Evolutionary conservation across 2,888 invertebrate genomes (phyloP).

Genomic region (Tinea semifulvella): DNA sequence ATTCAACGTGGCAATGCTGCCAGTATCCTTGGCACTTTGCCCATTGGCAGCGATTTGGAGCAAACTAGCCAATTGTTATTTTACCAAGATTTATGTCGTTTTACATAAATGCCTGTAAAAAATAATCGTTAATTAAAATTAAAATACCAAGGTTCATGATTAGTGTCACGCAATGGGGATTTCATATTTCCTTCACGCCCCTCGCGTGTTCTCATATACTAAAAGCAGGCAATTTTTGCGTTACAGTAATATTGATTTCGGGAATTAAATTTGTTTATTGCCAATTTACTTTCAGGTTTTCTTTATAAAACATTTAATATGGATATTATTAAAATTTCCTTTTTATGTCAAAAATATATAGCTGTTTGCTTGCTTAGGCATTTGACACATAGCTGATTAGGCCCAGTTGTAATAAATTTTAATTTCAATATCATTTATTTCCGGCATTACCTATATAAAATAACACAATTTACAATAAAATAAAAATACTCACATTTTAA

Average conservation of each 20-base stretch:
- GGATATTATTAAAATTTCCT: background rate
- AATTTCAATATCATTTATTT: too few species aligned
- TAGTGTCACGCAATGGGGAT: conserved; percentile 9
- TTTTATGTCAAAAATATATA: background rate
- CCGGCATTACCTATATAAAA: too few species aligned
- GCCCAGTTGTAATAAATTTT: too few species aligned
- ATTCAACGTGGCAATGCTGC: too few species aligned
- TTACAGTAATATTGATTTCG: conserved; percentile 14
- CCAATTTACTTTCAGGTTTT: conserved; percentile 5
- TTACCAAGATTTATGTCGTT: too few species aligned
- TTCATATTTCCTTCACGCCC: conserved; percentile 22
- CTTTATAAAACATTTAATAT: background rate
- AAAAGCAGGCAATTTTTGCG: conserved; percentile 12
- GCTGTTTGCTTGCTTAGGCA: too few species aligned
- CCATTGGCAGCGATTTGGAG: too few species aligned
- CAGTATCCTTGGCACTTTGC: too few species aligned
- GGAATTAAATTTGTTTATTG: conserved; percentile 14
- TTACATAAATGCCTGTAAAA: background rate
- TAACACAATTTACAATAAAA: too few species aligned
- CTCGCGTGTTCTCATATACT: conserved; percentile 28
- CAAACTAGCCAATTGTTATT: background rate
- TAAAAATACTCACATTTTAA: too few species aligned
- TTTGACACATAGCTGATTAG: too few species aligned
- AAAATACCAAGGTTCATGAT: background rate
- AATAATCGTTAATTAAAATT: conserved; percentile 12